Base-by-base conservation (phyloP, 2,113 vertebrate genomes). In the Polypterus bichir region DNA sequence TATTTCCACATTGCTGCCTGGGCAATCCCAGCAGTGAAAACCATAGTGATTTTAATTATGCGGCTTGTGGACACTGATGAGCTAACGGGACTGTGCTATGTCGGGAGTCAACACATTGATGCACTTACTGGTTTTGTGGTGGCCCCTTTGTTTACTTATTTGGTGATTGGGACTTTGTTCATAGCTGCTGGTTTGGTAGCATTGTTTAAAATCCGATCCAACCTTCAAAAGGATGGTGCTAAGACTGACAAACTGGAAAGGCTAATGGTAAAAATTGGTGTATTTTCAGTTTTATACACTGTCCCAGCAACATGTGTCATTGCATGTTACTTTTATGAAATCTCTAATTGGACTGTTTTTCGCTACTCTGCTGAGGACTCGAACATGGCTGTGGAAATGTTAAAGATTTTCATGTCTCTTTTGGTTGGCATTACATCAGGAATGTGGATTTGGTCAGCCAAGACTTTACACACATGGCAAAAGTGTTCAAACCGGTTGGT, bases 391-490 rank as follows among this genome's bases (percentile, higher is more conserved):
- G 92, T 97, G 10, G 95, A 99, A 75, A 97, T 97, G 95, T 85
- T 99, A 8, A 92, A 94, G 68, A 97, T 98, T 67, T 97, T 99
- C 71, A 97, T 98, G 95, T 96, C 92, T 45, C 80, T 97, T 69
- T 81, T 99, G 5, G 95, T 98, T 65, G 96, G 96, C 69, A 97
- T 99, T 77, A 98, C 96, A 0, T 97, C 95, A 3, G 92, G 96
- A 68, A 99, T 99, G 96, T 99, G 96, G 96, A 97, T 99, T 76
- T 99, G 96, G 95, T 99, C 96, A 1, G 96, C 94, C 60, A 99
- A 99, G 74, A 99, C 96, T 6, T 86, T 99, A 49, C 93, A 97
- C 80, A 97, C 96, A 0, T 98, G 96, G 96, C 92, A 94, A 77
- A 94, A 91, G 70, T 97, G 96, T 79, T 90, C 93, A 0, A 84